Evolutionary conservation across 2,888 invertebrate genomes (phyloP), one percentile per base, ranked within the genome.

Genomic region (Taphrorychus bicolor): DNA sequence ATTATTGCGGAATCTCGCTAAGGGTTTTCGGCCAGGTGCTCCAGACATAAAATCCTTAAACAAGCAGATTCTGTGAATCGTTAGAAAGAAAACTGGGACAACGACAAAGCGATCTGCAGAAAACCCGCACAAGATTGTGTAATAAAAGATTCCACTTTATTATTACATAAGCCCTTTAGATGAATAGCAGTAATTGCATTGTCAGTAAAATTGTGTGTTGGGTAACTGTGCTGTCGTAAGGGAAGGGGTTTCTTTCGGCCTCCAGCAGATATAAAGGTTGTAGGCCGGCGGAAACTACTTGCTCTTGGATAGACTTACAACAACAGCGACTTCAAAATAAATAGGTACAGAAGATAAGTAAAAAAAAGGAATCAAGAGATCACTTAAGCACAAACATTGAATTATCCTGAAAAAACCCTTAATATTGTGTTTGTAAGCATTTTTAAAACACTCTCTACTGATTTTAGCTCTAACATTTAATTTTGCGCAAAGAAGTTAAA

Each of bases 281-380:
- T 93, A 93, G 93, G 93, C 93, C 93, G 93, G 92, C 92, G 92
- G 92, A 93, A 93, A 93, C 92, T 93, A 92, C 92, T 93, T 92
- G 92, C 92, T 84, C 76, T 66, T 65, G 59, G 24, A 51, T 67
- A 59, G 52, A 59, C 32, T 2, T 11, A 2, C 32, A 32, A 7
- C 32, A 2, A 3, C 32, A 2, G n/a, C 32, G 11, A 32, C 2
- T 32, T 32, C 32, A 24, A 24, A 24, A 7, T 24, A 24, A 4
- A 24, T 24, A 5, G 24, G 24, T 32, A n/a, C n/a, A n/a, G n/a
- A n/a, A n/a, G n/a, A n/a, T 32, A 32, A 32, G 32, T 11, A 32
- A 32, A n/a, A n/a, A n/a, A n/a, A n/a, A n/a, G n/a, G n/a, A n/a
- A n/a, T n/a, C n/a, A n/a, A n/a, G n/a, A n/a, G n/a, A n/a, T n/a